Base-by-base conservation (phyloP, 2,797 vertebrate species). In the Rhadinocentrus ornatus region DNA sequence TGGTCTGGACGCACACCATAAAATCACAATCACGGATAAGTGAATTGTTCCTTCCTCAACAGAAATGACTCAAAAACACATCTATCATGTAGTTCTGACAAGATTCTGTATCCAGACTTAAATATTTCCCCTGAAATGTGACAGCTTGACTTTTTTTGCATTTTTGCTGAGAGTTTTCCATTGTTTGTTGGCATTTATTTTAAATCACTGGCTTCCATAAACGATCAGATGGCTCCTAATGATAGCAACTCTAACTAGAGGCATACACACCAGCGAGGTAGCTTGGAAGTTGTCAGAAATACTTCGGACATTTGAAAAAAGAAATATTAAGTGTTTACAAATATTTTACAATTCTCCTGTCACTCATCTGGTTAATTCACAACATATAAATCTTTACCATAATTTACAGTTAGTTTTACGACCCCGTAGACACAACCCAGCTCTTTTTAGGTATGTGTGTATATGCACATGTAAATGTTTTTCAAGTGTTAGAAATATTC, bases 401-500 rank as follows among this genome's bases (percentile, higher is more conserved):
- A 0, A 24, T 50, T 20, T 37, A 18, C 9, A 35, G 24, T 35
- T 29, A 11, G 57, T 48, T 84, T 86, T 63, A 81, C 22, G 39
- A 39, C 35, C 41, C 46, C 64, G 54, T 3, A 59, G 54, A 56
- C 61, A 57, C 1, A 27, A 64, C 62, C 52, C 61, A 68, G 50
- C 60, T 67, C 53, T 32, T 37, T 39, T 41, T 54, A 20, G 57
- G 44, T 44, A 41, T 57, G 55, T 37, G 52, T 57, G 4, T 69
- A 4, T 69, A 0, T 52, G 56, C 7, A 3, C 35, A 27, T 48
- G 20, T n/a, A n/a, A 15, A 48, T 84, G 60, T 73, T 69, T 86
- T 81, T 83, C 71, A 80, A 80, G 55, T 37, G 35, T 39, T 83
- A 58, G 69, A 90, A 86, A 87, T 82, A 88, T 79, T 69, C 57